phyloP scores from a whole-genome alignment of 2,113 vertebrate genomes.

The Edolisoma coerulescens region DNA sequence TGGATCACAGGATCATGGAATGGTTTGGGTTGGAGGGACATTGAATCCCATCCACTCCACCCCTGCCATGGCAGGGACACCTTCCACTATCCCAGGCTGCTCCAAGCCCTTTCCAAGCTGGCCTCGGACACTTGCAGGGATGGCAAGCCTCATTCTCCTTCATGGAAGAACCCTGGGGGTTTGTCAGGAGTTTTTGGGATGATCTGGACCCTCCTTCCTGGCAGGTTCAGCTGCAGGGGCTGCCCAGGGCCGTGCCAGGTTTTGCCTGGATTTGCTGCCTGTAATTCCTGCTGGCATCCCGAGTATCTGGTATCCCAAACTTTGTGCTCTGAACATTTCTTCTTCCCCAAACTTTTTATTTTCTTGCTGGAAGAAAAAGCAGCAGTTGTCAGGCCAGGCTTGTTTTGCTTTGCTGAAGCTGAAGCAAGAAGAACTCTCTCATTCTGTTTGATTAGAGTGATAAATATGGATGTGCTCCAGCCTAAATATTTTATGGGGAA shows the following conservation, averaged over 20 bases:
- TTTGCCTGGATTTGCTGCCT: neutral
- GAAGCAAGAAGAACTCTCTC: neutral
- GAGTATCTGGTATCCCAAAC: neutral
- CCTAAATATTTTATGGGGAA: slow-evolving; percentile 7
- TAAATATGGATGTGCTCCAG: neutral
- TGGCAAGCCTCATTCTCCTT: neutral
- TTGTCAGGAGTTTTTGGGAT: neutral
- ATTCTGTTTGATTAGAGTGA: slow-evolving; percentile 25
- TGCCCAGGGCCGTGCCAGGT: neutral
- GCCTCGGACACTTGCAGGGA: rapidly evolving
- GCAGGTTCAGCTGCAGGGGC: neutral
- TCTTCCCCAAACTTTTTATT: neutral
- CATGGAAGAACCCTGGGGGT: too few species aligned
- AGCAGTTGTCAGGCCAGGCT: neutral
- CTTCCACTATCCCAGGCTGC: neutral
- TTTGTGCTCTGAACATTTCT: neutral
- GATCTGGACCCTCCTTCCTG: too few species aligned
- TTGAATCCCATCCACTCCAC: neutral
- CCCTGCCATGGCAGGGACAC: neutral
- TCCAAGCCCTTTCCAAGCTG: neutral
- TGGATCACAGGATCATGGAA: neutral
- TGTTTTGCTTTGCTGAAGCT: neutral
- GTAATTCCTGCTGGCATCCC: neutral
- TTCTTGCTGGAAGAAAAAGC: neutral
- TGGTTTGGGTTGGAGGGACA: neutral